Base-by-base conservation (phyloP, 2,888 invertebrate genomes). In the Galerucella calmariensis region DNA sequence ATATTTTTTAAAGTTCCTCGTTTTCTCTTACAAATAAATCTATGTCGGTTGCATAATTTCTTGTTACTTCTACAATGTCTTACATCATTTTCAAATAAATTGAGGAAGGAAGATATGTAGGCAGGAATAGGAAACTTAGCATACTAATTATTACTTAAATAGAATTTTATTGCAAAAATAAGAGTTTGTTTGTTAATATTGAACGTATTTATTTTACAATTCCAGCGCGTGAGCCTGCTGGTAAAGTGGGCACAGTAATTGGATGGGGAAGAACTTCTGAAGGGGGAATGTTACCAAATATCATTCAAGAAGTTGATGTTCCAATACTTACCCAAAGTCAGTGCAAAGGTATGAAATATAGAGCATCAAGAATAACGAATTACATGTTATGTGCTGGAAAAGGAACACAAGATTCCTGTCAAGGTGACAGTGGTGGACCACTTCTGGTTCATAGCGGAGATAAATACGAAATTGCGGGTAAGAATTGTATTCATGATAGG, bases 391-490 rank as follows among this genome's bases (percentile, higher is more conserved):
- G 96, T 85, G 96, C 96, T 10, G 96, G 96, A 14, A 91, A 92
- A 77, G 94, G 94, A 2, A 91, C 91, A 8, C 93, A 94, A 84
- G 96, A 96, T 87, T 95, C 95, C 0, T 96, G 96, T 82, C 96
- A 96, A 87, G 96, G 96, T 0, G 96, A 96, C 86, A 95, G 95
- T 80, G 96, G 96, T 16, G 96, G 96, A 0, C 96, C 96, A 0
- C 88, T 96, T 61, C 88, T 95, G 0, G 88, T 95, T 4, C 92
- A 93, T 77, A 92, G 91, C 79, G 94, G 93, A 48, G 93, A 94
- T 74, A 94, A 92, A 86, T 93, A 91, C 82, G 94, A 95, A 88
- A 93, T 95, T 72, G 93, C 94, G 70, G 95, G 95, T 93, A 83
- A 88, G 63, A 11, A 65, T 12, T 46, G 3, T 46, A 46, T 46